phyloP scores from a whole-genome alignment of 2,888 invertebrate species.

The Epinotia brunnichana region DNA sequence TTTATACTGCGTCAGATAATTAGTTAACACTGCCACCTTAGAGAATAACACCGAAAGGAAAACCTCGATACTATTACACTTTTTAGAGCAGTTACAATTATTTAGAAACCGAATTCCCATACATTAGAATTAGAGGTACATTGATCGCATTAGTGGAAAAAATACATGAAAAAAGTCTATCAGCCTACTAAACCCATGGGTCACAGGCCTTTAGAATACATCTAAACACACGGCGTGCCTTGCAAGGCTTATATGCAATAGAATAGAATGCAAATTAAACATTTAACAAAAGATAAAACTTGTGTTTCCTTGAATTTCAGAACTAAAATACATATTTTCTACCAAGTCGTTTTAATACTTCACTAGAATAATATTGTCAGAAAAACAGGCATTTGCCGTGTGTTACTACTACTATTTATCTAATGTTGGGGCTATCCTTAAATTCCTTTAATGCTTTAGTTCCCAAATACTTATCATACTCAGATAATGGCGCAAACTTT shows the following conservation, averaged over 20 bases:
- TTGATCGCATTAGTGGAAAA: background rate
- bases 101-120: background rate
- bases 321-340: background rate
- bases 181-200: constrained; percentile 15
- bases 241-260: background rate
- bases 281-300: background rate
- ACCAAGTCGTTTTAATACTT: background rate
- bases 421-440: constrained; percentile 1
- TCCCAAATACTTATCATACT: background rate
- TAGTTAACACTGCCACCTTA: background rate
- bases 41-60: background rate
- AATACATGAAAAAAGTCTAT: background rate
- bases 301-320: background rate
- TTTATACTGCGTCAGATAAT: background rate
- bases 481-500: background rate
- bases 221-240: background rate
- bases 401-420: background rate
- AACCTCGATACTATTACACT: background rate
- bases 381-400: background rate
- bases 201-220: constrained; percentile 6
- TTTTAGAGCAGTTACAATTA: background rate
- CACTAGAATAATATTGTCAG: background rate
- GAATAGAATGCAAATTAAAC: background rate
- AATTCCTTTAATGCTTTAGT: no score
- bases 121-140: background rate